phyloP scores from a whole-genome alignment of 2,888 invertebrate species.

The Gibbula magus region DNA sequence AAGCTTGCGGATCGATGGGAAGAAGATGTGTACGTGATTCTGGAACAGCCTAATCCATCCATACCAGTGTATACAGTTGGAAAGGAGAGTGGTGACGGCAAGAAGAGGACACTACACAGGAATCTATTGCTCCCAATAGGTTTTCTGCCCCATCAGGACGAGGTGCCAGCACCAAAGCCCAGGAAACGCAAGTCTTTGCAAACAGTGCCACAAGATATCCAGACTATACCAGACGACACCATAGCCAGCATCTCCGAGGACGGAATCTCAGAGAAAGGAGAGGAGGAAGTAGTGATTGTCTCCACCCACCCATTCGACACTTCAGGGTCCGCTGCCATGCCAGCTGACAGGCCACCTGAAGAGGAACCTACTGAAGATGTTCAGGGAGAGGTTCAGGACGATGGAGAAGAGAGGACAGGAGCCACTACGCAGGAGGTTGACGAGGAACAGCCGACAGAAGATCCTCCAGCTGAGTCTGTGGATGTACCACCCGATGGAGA shows the following conservation, averaged over 20 bases:
- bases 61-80: too few relatives aligned
- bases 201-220: not conserved
- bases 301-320: too few relatives aligned
- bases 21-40: not conserved
- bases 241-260: not conserved
- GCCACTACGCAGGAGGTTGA: too few relatives aligned
- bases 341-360: too few relatives aligned
- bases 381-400: not conserved
- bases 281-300: too few relatives aligned
- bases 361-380: not conserved
- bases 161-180: not conserved
- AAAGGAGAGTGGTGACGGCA: not conserved
- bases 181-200: not conserved
- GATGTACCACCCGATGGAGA: not conserved
- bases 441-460: too few relatives aligned
- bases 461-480: too few relatives aligned
- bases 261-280: too few relatives aligned
- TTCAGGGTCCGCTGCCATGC: too few relatives aligned
- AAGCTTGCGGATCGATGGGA: constrained; percentile 4
- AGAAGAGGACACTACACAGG: not conserved
- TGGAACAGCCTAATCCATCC: constrained; percentile 7
- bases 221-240: not conserved
- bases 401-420: not conserved
- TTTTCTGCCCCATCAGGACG: too few relatives aligned
- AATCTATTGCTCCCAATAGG: too few relatives aligned